Conservation (phyloP, 1,140 invertebrate species). For the Aphelinus atriplicis region DNA sequence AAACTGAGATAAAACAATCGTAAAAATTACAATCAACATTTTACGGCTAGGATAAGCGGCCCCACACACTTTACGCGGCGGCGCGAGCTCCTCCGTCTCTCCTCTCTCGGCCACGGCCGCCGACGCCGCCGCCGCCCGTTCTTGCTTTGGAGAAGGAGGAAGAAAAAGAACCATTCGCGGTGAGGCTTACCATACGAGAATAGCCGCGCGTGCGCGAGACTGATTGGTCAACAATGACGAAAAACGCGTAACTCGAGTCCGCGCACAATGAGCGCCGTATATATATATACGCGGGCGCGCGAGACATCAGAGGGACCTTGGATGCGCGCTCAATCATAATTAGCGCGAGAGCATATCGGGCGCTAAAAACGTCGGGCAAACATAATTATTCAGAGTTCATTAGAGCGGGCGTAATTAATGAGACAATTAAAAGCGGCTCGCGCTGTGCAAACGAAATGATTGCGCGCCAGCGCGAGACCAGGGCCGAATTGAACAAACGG, state of each 20-base stretch:
- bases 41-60: slow-evolving; percentile 24
- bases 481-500: slow-evolving; percentile 35
- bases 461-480: slow-evolving; percentile 31
- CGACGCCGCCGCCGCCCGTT: no score
- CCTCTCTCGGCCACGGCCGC: no score
- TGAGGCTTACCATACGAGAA: not conserved
- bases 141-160: no score
- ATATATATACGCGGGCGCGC: not conserved
- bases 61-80: not conserved
- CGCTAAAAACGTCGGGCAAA: slow-evolving; percentile 41
- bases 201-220: not conserved
- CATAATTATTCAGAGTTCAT: slow-evolving; percentile 44
- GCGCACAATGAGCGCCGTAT: no score
- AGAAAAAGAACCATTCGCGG: not conserved
- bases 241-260: not conserved
- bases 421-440: slow-evolving; percentile 37
- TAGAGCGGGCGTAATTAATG: slow-evolving; percentile 39
- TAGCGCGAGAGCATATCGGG: slow-evolving; percentile 8
- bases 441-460: slow-evolving; percentile 38
- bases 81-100: no score
- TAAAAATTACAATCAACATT: slow-evolving; percentile 39
- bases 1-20: slow-evolving; percentile 35
- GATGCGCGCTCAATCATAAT: slow-evolving; percentile 34
- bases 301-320: slow-evolving; percentile 18
- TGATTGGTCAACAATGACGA: slow-evolving; percentile 26